Base-by-base conservation (phyloP, 2,888 invertebrate genomes). In the Suillia variegata region DNA sequence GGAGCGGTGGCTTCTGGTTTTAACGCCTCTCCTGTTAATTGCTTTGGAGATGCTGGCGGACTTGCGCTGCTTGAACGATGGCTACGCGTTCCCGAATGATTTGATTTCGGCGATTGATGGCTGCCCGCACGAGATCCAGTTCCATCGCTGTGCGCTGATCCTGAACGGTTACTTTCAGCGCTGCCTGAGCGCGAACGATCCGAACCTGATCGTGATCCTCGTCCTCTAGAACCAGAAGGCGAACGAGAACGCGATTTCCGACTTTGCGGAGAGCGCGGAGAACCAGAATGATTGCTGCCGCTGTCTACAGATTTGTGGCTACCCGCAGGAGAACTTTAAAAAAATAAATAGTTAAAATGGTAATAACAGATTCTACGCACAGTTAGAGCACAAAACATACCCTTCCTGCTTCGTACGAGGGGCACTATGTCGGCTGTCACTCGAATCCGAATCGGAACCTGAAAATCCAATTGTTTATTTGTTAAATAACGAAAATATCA, bases 251-350 rank as follows among this genome's bases (percentile, higher is more conserved):
- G 61, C 8, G 68, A 67, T 6, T 54, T 62, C 4, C 62, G 58
- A 5, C 67, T 67, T 67, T 84, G 84, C 0, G 85, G 85, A 1
- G 85, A 84, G 62, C 84, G 85, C n/a, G n/a, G n/a, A 1, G 73
- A 75, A 13, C 64, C 69, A 0, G 86, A 86, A 10, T 70, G 69
- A 12, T 70, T 75, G 50, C 74, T 77, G 5, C 68, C 75, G 49
- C 73, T 77, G 1, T 70, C 77, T 6, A 5, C 26, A 5, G 77
- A 76, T n/a, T 73, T 77, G 1, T 53, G 69, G 52, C 72, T 77
- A 1, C 47, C 62, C 20, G 69, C 54, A 3, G 75, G 76, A 2
- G 79, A 73, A 13, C 76, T 78, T 17, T n/a, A 13, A 49, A 8
- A 21, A 24, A 12, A 45, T 26, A 10, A 45, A 4, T 31, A 49